Evolutionary conservation across 2,113 vertebrate genomes (phyloP), one percentile per base, ranked within the genome.

Genomic region (Xiphorhynchus elegans): DNA sequence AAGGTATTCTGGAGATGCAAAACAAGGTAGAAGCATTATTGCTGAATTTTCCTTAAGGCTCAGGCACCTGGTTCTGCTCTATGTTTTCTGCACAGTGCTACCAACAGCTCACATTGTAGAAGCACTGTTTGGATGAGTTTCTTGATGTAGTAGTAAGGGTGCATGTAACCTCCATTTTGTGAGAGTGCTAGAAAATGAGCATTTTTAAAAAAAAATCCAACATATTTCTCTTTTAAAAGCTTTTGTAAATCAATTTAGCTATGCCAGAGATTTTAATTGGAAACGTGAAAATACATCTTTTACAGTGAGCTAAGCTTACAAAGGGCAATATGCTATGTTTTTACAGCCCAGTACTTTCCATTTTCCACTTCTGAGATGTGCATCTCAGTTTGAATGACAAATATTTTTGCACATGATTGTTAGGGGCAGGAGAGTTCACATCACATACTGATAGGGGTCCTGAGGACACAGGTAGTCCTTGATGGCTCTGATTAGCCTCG

Each of bases 201-300:
- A 29, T 35, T 53, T 52, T 89, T 84, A 84, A 67, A 86, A 70
- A 70, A 1, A 75, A 96, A 88, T 60, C 37, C 20, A 79, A 42
- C 53, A 73, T 47, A 72, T 78, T 92, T 70, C 37, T 88, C 1
- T 79, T 93, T 91, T 94, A 89, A 95, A 88, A 72, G 40, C 33
- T 90, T 97, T 84, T 84, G 84, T 86, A 90, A 95, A 93, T 89
- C 95, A 93, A 59, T 94, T 95, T 74, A 81, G 49, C 50, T 90
- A 33, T 81, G 58, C 80, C 87, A 80, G 17, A 29, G 29, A 50
- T 16, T 84, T 89, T 90, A 64, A 58, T 1, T 90, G 53, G 46
- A 93, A 96, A 88, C 25, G 26, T 60, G 50, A 94, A 91, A 95
- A 85, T 83, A 92, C 63, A 63, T 63, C 50, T 87, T 87, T 89